Evolutionary conservation across 2,888 invertebrate genomes (phyloP), one percentile per base, ranked within the genome.

Genomic region (Mongoloraphidia duomilia): DNA sequence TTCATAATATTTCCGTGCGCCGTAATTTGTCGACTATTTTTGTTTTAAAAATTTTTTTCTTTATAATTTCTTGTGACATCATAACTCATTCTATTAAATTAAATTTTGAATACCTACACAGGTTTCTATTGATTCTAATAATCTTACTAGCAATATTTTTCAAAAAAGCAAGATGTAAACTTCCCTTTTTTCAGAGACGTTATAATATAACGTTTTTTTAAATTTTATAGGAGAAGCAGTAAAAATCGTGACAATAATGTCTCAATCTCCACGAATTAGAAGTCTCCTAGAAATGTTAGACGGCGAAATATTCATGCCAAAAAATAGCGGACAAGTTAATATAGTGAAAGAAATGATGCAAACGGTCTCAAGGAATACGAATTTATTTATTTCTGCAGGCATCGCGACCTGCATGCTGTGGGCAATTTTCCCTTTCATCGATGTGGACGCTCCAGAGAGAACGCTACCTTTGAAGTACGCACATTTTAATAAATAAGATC

Each of bases 361-460:
- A 13, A 52, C 51, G 26, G 59, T 59, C 1, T 58, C 54, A 46
- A 50, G 50, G 1, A 57, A 59, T 13, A 59, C 60, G 9, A 54
- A 54, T 8, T 39, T 58, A 9, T 62, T 64, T 51, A 47, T 61
- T 9, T 45, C 49, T 5, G 56, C 60, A 49, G 56, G 56, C 8
- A n/a, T 60, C 8, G 50, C 53, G 3, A 64, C 65, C 2, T 59
- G 63, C 41, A 41, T 54, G 3, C 55, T 62, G 14, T 65, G 64
- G 65, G 62, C 58, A 2, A 52, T 65, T 9, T 60, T 61, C 51
- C 67, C 67, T 2, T 54, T 61, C 17, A 47, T 64, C 2, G 62
- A 64, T 13, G 52, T 38, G n/a, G 50, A 47, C 5, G 55, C 53
- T 11, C 14, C 36, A 12, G 17, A n/a, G 12, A 17, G 26, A 48